These are phyloP conservation scores for Mycetomoellerius zeteki DNA, from an alignment of 1,140 invertebrate genomes.

Conservation along the genomic window DNA sequence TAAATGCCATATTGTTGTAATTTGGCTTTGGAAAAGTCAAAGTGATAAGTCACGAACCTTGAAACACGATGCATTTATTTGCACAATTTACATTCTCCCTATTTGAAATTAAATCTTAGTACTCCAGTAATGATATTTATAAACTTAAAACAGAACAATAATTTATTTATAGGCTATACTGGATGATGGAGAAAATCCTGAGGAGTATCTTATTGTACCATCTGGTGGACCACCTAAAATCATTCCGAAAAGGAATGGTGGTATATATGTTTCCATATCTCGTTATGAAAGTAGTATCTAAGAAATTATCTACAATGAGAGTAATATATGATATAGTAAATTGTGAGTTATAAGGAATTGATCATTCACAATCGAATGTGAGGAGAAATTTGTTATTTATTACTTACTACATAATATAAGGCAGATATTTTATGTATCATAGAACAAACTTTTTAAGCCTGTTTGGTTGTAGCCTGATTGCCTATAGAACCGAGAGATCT, in stretches of 20 bases:
- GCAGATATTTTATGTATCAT: too few relatives aligned
- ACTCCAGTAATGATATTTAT: not conserved
- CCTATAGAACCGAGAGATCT: too few relatives aligned
- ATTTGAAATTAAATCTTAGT: not conserved
- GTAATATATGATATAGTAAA: too few relatives aligned
- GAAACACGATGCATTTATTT: not conserved
- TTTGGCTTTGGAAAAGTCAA: not conserved
- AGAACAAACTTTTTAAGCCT: too few relatives aligned
- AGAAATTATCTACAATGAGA: not conserved
- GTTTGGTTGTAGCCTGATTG: too few relatives aligned
- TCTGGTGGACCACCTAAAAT: conserved; percentile 76
- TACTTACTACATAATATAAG: too few relatives aligned
- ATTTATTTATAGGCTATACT: conserved; percentile 89
- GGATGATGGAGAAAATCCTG: conserved; percentile 93
- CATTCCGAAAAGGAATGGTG: conserved; percentile 80
- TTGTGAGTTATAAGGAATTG: too few relatives aligned
- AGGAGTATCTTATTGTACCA: conserved; percentile 91
- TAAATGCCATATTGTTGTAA: not conserved
- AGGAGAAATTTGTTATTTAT: too few relatives aligned
- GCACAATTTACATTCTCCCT: not conserved
- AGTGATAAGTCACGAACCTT: not conserved
- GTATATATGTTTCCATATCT: conserved; percentile 70
- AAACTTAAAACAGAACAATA: not conserved
- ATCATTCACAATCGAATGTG: too few relatives aligned
- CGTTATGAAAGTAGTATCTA: conserved; percentile 40